Percentiles rank a stretch among this genome's conserved stretches.
These are phyloP conservation scores for Augiades crinisus DNA, from an alignment of 2,888 invertebrate genomes.

Conservation along the genomic window DNA sequence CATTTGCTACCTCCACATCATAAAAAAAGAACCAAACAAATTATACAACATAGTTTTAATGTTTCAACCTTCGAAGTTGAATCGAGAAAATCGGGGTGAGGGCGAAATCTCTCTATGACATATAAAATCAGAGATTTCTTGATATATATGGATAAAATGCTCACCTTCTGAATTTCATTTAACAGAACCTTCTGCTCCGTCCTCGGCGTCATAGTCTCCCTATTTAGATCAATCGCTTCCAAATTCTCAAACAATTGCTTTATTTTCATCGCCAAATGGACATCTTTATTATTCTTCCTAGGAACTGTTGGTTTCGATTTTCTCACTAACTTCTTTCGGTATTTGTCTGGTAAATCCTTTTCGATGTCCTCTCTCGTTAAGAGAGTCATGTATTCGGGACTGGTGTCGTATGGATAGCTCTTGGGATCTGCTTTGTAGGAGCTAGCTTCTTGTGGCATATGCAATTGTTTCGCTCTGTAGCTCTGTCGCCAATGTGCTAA, in stretches of 20 bases:
- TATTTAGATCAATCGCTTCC: constrained; percentile 65
- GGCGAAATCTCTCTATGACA: no score
- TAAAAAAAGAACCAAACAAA: no score
- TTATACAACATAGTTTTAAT: no score
- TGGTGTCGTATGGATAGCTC: constrained; percentile 78
- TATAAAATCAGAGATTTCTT: no score
- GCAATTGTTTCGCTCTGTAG: constrained; percentile 50
- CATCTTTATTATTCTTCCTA: constrained; percentile 56
- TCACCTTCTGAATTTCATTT: constrained; percentile 82
- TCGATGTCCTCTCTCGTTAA: constrained; percentile 72
- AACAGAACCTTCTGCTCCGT: constrained; percentile 77
- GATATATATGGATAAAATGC: no score
- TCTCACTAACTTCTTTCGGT: constrained; percentile 50
- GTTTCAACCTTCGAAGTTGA: no score
- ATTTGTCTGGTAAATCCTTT: constrained; percentile 72
- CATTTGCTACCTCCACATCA: no score
- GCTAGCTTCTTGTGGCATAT: constrained; percentile 34
- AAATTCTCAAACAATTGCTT: constrained; percentile 68
- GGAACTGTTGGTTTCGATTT: constrained; percentile 54
- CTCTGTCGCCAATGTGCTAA: constrained; percentile 79
- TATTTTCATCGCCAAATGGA: constrained; percentile 66
- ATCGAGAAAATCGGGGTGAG: no score
- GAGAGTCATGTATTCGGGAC: constrained; percentile 76
- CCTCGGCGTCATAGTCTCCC: constrained; percentile 68
- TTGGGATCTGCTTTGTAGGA: constrained; percentile 43